A percentile compares a stretch with the other conserved stretches of the same genome.
These are phyloP conservation scores for Porites cylindrica DNA, from an alignment of 92 coral and sea anemone species.

Conservation along the genomic window DNA sequence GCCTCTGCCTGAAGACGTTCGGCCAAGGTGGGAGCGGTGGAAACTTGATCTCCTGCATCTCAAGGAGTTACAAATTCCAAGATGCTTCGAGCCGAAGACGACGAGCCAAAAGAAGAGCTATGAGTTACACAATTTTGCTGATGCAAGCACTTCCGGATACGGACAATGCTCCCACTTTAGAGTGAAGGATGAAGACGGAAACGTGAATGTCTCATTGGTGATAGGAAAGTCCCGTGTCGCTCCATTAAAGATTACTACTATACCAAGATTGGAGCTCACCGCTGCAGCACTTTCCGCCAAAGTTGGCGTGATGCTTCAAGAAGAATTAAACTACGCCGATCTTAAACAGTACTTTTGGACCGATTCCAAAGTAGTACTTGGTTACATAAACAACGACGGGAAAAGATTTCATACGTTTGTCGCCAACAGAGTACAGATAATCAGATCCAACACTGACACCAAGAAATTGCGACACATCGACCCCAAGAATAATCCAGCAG, in stretches of 20 bases:
- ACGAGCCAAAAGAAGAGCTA: not conserved
- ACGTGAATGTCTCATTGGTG: no score
- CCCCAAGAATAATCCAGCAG: no score
- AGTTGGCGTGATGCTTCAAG: constrained; percentile 11
- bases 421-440: no score
- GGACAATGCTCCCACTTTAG: constrained; percentile 29
- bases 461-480: constrained; percentile 40
- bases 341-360: constrained; percentile 26
- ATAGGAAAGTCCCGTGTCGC: no score
- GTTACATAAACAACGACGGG: no score
- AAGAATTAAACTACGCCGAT: constrained; percentile 21
- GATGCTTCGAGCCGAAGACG: constrained; percentile 24
- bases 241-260: no score
- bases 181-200: not conserved
- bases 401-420: no score
- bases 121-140: constrained; percentile 16
- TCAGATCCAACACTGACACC: constrained; percentile 8
- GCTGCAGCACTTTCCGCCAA: constrained; percentile 30
- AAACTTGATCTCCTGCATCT: constrained; percentile 3
- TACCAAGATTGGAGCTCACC: no score
- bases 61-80: constrained; percentile 11
- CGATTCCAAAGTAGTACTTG: constrained; percentile 5
- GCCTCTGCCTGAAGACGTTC: constrained; percentile 25
- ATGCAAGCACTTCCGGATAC: constrained; percentile 32
- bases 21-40: constrained; percentile 45